Conservation (phyloP, 2,113 vertebrate species). For the Columba janthina region DNA sequence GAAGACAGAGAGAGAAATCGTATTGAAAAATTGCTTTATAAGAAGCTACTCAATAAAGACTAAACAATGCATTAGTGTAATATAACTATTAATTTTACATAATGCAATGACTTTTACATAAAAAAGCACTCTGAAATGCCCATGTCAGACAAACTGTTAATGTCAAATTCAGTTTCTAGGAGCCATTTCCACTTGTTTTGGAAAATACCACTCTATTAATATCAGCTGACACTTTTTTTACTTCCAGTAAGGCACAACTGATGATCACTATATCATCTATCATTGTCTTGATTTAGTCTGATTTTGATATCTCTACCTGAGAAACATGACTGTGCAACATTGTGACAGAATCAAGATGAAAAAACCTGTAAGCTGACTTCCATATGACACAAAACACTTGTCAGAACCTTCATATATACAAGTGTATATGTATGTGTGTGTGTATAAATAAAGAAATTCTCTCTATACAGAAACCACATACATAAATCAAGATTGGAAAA, state of each 20-base stretch:
- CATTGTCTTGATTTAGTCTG: background rate
- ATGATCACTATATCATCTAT: background rate
- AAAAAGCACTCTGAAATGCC: background rate
- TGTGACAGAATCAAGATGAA: background rate
- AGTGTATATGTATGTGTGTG: background rate
- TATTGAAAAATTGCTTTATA: background rate
- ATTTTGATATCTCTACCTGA: background rate
- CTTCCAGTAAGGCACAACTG: background rate
- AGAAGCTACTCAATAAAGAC: background rate
- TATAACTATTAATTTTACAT: background rate
- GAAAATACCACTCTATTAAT: background rate
- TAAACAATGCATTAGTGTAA: background rate
- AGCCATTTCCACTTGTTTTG: background rate
- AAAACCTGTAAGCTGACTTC: background rate
- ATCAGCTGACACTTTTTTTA: background rate
- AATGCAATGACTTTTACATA: background rate
- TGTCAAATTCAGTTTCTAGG: background rate
- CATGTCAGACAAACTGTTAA: background rate
- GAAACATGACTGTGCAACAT: background rate
- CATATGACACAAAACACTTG: background rate
- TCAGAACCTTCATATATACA: background rate
- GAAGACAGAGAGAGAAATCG: slow-evolving; percentile 17
- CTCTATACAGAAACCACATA: background rate
- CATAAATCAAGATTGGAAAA: background rate
- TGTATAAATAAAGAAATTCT: background rate